Conservation (phyloP, 2,797 vertebrate species). For the Malacoraja senta region DNA sequence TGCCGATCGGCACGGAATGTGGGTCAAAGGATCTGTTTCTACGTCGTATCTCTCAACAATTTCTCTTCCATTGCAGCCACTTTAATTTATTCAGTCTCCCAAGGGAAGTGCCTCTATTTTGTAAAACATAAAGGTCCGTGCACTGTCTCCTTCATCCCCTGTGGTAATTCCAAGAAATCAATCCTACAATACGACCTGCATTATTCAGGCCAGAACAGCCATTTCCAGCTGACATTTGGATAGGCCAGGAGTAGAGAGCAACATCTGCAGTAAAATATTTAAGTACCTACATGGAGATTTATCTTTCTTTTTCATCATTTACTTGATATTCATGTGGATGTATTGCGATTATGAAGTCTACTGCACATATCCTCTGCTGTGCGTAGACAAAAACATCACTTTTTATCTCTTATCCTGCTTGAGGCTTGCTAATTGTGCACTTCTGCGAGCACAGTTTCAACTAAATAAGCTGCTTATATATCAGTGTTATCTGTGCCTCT, state of each 20-base stretch:
- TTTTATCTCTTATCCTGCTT: conserved; percentile 25
- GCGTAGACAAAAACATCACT: background rate
- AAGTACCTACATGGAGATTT: background rate
- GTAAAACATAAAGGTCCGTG: background rate
- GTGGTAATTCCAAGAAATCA: background rate
- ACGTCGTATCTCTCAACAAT: background rate
- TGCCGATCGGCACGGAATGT: too few relatives aligned
- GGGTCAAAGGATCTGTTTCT: too few relatives aligned
- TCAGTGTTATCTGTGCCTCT: background rate
- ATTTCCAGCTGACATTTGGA: conserved; percentile 6
- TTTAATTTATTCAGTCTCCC: background rate
- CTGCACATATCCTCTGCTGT: background rate
- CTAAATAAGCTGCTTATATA: conserved; percentile 9
- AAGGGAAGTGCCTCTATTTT: background rate
- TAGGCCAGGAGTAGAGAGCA: background rate
- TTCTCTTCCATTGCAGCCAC: background rate
- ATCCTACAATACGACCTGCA: background rate
- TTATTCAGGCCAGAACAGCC: conserved; percentile 7
- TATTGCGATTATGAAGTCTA: conserved; percentile 2
- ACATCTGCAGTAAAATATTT: background rate
- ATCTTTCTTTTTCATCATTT: background rate
- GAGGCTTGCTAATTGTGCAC: conserved; percentile 22
- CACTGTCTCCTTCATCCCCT: background rate
- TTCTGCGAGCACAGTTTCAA: conserved; percentile 7
- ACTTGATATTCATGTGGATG: conserved; percentile 3